A percentile compares a stretch with the other conserved stretches of the same genome.
phyloP scores from a whole-genome alignment of 2,888 invertebrate species.

The Melangyna quadrimaculata region DNA sequence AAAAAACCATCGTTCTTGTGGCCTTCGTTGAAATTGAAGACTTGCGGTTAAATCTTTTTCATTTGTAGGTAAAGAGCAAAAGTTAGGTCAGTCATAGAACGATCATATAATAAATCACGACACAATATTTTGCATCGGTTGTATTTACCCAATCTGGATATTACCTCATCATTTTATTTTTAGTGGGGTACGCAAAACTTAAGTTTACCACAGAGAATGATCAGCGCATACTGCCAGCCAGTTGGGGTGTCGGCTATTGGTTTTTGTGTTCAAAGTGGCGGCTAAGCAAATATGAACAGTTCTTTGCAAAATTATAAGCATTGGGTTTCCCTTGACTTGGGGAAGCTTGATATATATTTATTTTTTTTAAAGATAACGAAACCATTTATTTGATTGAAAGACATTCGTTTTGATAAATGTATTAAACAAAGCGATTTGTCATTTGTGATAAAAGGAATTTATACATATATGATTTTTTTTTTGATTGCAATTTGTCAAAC shows the following conservation, averaged over 20 bases:
- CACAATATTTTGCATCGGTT: constrained; percentile 47
- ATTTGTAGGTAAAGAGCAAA: constrained; percentile 27
- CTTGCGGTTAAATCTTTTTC: constrained; percentile 1
- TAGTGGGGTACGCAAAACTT: constrained; percentile 34
- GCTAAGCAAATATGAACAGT: constrained; percentile 49
- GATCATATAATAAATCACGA: constrained; percentile 44
- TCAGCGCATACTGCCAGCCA: background rate
- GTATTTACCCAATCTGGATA: constrained; percentile 32
- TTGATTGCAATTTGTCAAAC: too few relatives aligned
- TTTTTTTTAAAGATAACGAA: constrained; percentile 8
- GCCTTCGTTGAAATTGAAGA: constrained; percentile 24
- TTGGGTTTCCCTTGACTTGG: background rate
- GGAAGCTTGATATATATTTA: background rate
- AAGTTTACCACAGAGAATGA: constrained; percentile 1
- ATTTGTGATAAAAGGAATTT: too few relatives aligned
- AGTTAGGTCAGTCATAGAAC: constrained; percentile 59
- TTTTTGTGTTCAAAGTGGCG: constrained; percentile 45
- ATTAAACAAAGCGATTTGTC: background rate
- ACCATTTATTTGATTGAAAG: background rate
- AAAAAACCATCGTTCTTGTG: constrained; percentile 1
- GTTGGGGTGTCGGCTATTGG: constrained; percentile 24
- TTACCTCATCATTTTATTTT: constrained; percentile 71
- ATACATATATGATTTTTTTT: too few relatives aligned
- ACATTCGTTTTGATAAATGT: background rate
- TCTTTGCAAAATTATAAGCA: constrained; percentile 4